These are phyloP conservation scores for Harpagifer antarcticus DNA, from an alignment of 2,797 vertebrate genomes.

Conservation along the genomic window DNA sequence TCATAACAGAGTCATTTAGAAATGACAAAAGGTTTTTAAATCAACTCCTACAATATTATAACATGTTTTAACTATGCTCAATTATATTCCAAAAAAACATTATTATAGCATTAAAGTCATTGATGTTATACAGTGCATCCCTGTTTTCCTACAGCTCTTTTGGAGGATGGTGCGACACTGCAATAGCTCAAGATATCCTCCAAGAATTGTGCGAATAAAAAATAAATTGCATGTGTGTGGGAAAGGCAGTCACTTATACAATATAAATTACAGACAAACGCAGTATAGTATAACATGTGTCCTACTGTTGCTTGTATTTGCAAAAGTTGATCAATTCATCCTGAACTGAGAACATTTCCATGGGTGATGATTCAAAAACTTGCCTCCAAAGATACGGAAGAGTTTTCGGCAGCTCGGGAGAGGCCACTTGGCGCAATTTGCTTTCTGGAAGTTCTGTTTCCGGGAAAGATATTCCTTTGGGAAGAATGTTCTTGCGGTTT, in stretches of 20 bases:
- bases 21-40: neutral
- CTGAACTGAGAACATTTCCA: neutral
- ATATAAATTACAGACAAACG: neutral
- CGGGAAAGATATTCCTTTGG: conserved; percentile 84
- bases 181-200: neutral
- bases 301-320: neutral
- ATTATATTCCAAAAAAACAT: neutral
- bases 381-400: conserved; percentile 84
- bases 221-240: neutral
- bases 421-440: conserved; percentile 85
- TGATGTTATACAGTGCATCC: neutral
- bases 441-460: conserved; percentile 86
- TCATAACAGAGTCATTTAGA: no score
- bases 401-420: conserved; percentile 85
- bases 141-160: neutral
- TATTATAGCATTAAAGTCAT: neutral
- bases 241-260: neutral
- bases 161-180: neutral
- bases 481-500: conserved; percentile 81
- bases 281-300: neutral
- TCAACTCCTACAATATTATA: neutral
- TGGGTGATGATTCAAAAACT: conserved; percentile 36
- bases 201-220: neutral
- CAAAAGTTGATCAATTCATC: neutral
- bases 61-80: neutral